Base-by-base conservation (phyloP, 2,797 vertebrate species). In the Pteropus rufus region DNA sequence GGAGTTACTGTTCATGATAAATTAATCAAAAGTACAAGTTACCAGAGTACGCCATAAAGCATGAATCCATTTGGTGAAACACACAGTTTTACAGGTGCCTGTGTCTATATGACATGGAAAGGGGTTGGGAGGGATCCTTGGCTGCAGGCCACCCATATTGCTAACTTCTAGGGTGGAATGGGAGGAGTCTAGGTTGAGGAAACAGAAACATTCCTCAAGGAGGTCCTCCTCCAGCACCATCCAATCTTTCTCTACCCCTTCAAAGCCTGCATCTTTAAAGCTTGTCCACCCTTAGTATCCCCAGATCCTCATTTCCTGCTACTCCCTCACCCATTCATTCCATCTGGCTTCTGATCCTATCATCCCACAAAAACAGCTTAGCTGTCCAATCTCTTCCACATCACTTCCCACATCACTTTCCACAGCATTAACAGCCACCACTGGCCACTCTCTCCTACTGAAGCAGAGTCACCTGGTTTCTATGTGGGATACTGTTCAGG, bases 11-110 rank as follows among this genome's bases (percentile, higher is more conserved):
- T 69, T 4, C 11, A 1, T 15, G 10, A 91, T n/a, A 54, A 72
- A 87, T 36, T 46, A 86, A 44, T 41, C 26, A 62, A 49, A 92
- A 73, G 65, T 67, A 49, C 10, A 91, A 56, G 46, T 67, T 76
- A 11, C 46, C 29, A 54, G 29, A 58, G 29, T 18, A 29, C 58
- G 14, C 56, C n/a, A 18, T 7, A 11, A 16, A 60, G 46, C 12
- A 26, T 5, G n/a, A 39, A 77, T 14, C 16, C 54, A 26, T 10
- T 60, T 24, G 21, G 54, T 44, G 54, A 86, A 58, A 81, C 21
- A 11, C 3, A 2, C 46, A 46, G 46, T 46, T 46, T 46, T 49
- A 80, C 7, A 67, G 36, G 24, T n/a, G 24, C 52, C 58, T 60
- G 7, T 18, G 56, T 89, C 77, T 36, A 2, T 19, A 9, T 26